Conservation (phyloP, 92 coral and sea anemone genomes). For the Anthopleura xanthogrammica region DNA sequence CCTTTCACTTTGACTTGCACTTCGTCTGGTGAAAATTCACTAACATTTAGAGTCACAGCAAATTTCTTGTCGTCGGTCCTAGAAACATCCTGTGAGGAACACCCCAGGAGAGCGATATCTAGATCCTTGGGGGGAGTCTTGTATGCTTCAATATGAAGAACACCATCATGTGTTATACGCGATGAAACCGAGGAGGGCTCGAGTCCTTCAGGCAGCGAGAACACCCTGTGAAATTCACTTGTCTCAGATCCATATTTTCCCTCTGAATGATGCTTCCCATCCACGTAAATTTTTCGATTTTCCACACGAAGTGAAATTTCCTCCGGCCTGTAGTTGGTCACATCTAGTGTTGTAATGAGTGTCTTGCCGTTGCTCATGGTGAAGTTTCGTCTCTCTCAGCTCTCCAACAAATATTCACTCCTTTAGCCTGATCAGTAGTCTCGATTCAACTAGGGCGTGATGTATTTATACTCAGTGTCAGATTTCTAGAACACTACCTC, state of each 20-base stretch:
- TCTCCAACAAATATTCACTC: neutral
- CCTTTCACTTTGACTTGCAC: conserved; percentile 80
- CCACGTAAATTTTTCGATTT: conserved; percentile 69
- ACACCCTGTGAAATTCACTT: conserved; percentile 85
- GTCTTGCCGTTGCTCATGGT: conserved; percentile 43
- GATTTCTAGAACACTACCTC: neutral
- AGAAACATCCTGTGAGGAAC: conserved; percentile 75
- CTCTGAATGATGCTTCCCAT: conserved; percentile 87
- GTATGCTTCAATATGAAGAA: conserved; percentile 76
- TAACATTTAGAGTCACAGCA: conserved; percentile 79
- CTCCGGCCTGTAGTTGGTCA: conserved; percentile 85
- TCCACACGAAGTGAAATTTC: conserved; percentile 90
- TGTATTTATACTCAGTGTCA: neutral
- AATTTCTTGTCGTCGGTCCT: conserved; percentile 83
- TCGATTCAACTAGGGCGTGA: neutral
- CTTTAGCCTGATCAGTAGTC: neutral
- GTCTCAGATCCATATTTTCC: conserved; percentile 87
- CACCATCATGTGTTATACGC: conserved; percentile 85
- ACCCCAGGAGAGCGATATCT: conserved; percentile 53
- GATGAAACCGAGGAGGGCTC: conserved; percentile 79
- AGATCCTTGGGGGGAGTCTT: conserved; percentile 41
- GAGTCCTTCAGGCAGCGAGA: conserved; percentile 79
- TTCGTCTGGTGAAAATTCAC: conserved; percentile 78
- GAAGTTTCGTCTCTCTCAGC: neutral
- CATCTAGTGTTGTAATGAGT: conserved; percentile 80